Percentiles rank a stretch among this genome's conserved stretches.
phyloP scores from a whole-genome alignment of 1,140 invertebrate genomes.

The Drosophila pandora region DNA sequence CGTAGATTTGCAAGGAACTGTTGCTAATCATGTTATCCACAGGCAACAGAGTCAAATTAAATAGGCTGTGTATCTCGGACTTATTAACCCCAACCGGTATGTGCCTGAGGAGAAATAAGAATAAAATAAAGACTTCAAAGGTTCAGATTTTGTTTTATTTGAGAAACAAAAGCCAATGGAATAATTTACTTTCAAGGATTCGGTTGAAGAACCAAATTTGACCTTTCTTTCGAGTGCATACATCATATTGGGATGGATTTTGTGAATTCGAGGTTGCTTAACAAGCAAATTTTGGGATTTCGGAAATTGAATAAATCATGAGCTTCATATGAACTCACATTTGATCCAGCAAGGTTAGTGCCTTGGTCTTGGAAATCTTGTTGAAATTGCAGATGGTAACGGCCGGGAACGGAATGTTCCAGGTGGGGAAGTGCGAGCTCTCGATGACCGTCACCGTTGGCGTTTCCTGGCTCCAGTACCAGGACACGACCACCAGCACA shows the following conservation, averaged over 20 bases:
- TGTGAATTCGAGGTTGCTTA: constrained; percentile 1
- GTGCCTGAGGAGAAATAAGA: constrained; percentile 30
- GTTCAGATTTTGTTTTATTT: background rate
- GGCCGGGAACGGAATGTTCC: constrained; percentile 89
- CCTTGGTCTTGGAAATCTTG: constrained; percentile 82
- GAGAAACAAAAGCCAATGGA: constrained; percentile 1
- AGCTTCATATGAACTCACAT: constrained; percentile 49
- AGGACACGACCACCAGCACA: constrained; percentile 84
- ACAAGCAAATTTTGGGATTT: background rate
- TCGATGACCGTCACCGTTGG: constrained; percentile 86
- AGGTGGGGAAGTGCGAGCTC: constrained; percentile 88
- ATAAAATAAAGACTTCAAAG: background rate
- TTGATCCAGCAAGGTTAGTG: constrained; percentile 77
- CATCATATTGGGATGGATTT: background rate
- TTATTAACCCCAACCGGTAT: constrained; percentile 57
- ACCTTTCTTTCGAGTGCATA: background rate
- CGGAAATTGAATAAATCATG: background rate
- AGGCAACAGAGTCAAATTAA: constrained; percentile 68
- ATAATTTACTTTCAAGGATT: background rate
- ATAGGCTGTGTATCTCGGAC: constrained; percentile 57
- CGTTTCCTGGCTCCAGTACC: constrained; percentile 84
- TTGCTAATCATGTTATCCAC: constrained; percentile 42
- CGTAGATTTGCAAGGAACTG: constrained; percentile 60
- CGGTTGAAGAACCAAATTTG: background rate
- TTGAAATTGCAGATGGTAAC: constrained; percentile 87